Conservation (phyloP, 2,888 invertebrate species). For the Campoletis raptor region DNA sequence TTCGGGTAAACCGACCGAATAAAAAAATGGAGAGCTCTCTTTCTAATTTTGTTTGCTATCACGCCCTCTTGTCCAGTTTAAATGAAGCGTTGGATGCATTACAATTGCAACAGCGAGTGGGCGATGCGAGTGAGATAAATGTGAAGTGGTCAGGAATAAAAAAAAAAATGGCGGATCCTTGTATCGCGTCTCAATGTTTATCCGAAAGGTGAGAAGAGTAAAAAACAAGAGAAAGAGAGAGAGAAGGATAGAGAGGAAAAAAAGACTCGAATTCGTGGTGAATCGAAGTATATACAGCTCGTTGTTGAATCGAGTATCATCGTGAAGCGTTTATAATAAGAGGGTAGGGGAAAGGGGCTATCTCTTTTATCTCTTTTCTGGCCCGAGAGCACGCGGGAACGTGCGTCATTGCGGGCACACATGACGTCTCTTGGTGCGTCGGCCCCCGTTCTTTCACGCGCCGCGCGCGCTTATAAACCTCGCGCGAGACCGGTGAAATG, state of each 20-base stretch:
- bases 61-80: constrained; percentile 1
- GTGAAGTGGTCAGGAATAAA: not conserved
- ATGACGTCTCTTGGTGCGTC: constrained; percentile 67
- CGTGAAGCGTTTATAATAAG: constrained; percentile 39
- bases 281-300: constrained; percentile 16
- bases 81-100: constrained; percentile 4
- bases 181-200: not conserved
- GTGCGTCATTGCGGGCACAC: constrained; percentile 70
- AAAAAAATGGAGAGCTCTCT: not conserved
- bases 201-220: constrained; percentile 21
- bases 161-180: not conserved
- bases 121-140: constrained; percentile 6
- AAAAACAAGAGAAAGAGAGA: constrained; percentile 13
- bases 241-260: not conserved
- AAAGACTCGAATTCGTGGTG: constrained; percentile 17
- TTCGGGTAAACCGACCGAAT: not conserved
- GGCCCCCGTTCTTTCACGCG: constrained; percentile 40
- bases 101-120: constrained; percentile 8
- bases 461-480: constrained; percentile 26
- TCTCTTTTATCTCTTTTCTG: constrained; percentile 65
- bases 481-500: constrained; percentile 56
- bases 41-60: not conserved
- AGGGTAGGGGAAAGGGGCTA: constrained; percentile 54
- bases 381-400: constrained; percentile 61
- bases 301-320: constrained; percentile 37